Conservation (phyloP, 2,888 invertebrate genomes). For the Steinernema hermaphroditum region DNA sequence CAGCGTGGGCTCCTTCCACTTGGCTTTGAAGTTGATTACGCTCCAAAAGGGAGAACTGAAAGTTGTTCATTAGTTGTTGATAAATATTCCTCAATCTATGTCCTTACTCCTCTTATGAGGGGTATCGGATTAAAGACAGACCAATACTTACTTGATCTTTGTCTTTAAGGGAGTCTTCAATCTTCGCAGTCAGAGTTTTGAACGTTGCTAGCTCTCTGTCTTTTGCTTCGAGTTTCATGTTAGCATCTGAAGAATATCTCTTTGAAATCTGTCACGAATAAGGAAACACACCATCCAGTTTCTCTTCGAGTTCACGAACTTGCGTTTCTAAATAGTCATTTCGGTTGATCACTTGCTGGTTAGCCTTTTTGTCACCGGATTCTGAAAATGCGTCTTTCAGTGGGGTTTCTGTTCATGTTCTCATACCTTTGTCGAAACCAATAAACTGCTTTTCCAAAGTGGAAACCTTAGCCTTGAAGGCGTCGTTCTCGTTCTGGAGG, state of each 20-base stretch:
- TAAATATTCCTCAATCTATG: too few relatives aligned
- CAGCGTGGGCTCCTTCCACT: not conserved
- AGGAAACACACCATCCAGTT: not conserved
- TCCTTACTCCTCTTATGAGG: too few relatives aligned
- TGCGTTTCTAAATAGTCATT: conserved; percentile 17
- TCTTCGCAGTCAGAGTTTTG: not conserved
- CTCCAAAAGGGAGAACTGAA: not conserved
- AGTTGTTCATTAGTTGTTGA: not conserved
- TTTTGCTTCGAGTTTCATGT: not conserved
- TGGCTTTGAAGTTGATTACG: not conserved
- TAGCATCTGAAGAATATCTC: not conserved
- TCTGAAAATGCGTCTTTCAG: too few relatives aligned
- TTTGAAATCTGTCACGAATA: not conserved
- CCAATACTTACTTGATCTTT: not conserved
- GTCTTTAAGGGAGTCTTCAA: not conserved
- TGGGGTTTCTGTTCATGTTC: too few relatives aligned
- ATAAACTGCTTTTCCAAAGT: conserved; percentile 6
- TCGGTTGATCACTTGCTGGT: conserved; percentile 1
- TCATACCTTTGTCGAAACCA: not conserved
- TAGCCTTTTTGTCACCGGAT: not conserved
- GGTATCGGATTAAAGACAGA: too few relatives aligned
- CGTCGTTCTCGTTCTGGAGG: not conserved
- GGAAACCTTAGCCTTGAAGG: not conserved
- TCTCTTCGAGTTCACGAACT: conserved; percentile 13
- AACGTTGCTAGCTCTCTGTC: not conserved